phyloP scores from a whole-genome alignment of 2,888 invertebrate species.

The Pemphredon lugubris region DNA sequence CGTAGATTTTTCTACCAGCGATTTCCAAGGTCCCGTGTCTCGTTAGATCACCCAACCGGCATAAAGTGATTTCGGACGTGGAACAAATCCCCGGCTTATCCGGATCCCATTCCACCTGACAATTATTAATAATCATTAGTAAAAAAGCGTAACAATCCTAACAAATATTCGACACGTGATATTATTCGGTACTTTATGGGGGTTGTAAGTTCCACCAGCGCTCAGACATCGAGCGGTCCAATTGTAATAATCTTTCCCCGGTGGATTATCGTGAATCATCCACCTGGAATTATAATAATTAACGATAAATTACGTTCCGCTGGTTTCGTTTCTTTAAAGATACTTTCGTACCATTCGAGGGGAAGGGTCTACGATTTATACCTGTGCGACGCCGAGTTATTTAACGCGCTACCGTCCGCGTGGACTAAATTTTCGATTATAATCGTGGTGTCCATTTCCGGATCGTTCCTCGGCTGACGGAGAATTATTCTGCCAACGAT shows the following conservation, averaged over 20 bases:
- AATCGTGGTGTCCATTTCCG: conserved; percentile 92
- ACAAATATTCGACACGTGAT: not conserved
- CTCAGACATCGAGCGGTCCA: conserved; percentile 93
- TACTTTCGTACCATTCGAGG: too few species aligned
- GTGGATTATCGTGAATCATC: conserved; percentile 90
- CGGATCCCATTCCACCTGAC: conserved; percentile 84
- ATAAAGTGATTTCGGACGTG: conserved; percentile 83
- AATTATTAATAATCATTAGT: conserved; percentile 15
- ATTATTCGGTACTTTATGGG: conserved; percentile 85
- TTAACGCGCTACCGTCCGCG: conserved; percentile 90
- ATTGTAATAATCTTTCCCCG: conserved; percentile 94
- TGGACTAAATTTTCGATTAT: conserved; percentile 93
- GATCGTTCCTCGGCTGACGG: conserved; percentile 89
- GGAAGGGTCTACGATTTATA: too few species aligned
- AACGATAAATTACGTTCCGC: too few species aligned
- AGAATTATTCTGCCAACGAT: conserved; percentile 92
- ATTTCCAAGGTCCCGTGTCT: conserved; percentile 88
- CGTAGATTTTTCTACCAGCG: conserved; percentile 87
- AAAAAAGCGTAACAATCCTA: not conserved
- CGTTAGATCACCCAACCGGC: conserved; percentile 90
- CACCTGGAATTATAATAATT: too few species aligned
- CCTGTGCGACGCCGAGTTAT: conserved; percentile 87
- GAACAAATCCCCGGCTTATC: conserved; percentile 85
- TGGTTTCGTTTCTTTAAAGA: too few species aligned
- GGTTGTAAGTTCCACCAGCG: conserved; percentile 90